Base-by-base conservation (phyloP, 2,797 vertebrate genomes). In the Alauda arvensis region DNA sequence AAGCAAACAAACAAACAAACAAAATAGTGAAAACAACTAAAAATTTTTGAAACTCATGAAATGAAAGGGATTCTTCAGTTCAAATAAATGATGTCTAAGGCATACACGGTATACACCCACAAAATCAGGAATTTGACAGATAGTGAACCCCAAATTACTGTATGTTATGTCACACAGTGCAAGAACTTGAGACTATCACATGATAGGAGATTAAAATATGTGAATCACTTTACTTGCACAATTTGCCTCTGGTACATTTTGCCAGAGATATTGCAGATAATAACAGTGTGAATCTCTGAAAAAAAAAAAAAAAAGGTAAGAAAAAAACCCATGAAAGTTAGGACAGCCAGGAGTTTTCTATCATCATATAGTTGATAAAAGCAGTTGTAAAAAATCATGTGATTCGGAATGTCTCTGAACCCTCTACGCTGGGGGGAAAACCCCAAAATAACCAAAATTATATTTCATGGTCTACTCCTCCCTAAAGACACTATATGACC, bases 351-450 rank as follows among this genome's bases (percentile, higher is more conserved):
- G 18, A 61, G 15, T 40, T 83, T 77, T 69, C 8, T 43, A 4
- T 53, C 3, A 21, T 53, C 43, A 56, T 31, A 21, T 5, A 68
- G 11, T 10, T 39, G 9, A n/a, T 34, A 65, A 21, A 31, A 66
- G 4, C 5, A 6, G 5, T 42, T 56, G 15, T 42, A 53, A 74
- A 26, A 87, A 57, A 39, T 49, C 8, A 15, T 17, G 21, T 51
- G 11, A 40, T 82, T 76, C 17, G 48, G 46, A 28, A 82, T 10
- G 8, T 12, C 25, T 14, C 14, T 60, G 17, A 34, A 52, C 2
- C 3, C 26, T 28, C 57, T 60, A 62, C 0, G 0, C 3, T 10
- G 18, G 4, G 4, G 1, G 6, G 14, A 25, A 33, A 52, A 15
- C 1, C 1, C 28, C 4, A 3, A 40, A 29, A 52, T 2, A 34